A percentile compares a stretch with the other conserved stretches of the same genome.
Conservation (phyloP, 2,797 vertebrate species). For the Atherinosoma microstoma region DNA sequence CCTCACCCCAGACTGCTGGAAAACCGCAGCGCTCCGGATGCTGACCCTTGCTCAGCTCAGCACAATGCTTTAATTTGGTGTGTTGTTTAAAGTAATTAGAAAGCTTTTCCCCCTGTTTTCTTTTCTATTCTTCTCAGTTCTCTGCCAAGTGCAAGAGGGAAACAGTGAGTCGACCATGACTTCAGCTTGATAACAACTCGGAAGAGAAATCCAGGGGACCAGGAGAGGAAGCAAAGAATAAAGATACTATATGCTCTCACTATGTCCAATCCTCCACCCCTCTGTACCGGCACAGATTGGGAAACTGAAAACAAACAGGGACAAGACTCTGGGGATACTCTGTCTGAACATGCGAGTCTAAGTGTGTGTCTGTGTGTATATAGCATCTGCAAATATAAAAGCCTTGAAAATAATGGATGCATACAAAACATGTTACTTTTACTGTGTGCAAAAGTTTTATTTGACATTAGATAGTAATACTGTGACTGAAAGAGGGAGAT, state of each 20-base stretch:
- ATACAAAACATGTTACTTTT: conserved; percentile 28
- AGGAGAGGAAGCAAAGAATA: conserved; percentile 58
- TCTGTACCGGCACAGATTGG: conserved; percentile 60
- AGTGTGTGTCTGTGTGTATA: conserved; percentile 7
- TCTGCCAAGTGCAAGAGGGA: conserved; percentile 67
- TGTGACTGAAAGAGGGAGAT: conserved; percentile 24
- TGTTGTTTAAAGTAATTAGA: conserved; percentile 83
- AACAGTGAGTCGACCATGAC: conserved; percentile 69
- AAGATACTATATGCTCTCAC: conserved; percentile 55
- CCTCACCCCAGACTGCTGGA: conserved; percentile 73
- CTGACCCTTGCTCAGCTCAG: conserved; percentile 74
- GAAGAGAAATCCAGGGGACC: conserved; percentile 61
- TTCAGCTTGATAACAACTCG: conserved; percentile 70
- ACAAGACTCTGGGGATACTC: conserved; percentile 68
- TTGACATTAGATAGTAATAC: conserved; percentile 31
- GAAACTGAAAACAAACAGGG: conserved; percentile 78
- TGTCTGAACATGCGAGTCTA: conserved; percentile 42
- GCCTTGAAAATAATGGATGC: conserved; percentile 42
- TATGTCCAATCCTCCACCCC: conserved; percentile 48
- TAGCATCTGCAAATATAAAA: conserved; percentile 50
- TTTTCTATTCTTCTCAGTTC: conserved; percentile 64
- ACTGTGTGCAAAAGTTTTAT: conserved; percentile 21
- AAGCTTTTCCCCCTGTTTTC: conserved; percentile 70
- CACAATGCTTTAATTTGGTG: conserved; percentile 82
- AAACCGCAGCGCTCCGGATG: conserved; percentile 76